Conservation (phyloP, 92 coral and sea anemone species). For the Nematostella vectensis region DNA sequence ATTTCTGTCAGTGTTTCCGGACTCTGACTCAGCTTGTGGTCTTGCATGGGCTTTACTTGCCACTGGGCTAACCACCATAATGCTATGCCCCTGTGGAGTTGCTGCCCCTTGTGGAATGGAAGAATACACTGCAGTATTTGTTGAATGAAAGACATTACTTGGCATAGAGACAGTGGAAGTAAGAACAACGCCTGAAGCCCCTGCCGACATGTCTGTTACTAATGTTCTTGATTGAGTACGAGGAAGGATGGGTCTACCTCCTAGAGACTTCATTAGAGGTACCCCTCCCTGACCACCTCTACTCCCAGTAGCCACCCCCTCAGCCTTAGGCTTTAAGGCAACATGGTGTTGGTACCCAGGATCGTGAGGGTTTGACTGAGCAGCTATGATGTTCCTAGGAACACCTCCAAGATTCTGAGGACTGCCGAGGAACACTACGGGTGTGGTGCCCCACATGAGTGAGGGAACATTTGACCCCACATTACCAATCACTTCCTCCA, state of each 20-base stretch:
- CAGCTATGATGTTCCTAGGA: slow-evolving; percentile 61
- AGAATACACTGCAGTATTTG: neutral
- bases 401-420: slow-evolving; percentile 84
- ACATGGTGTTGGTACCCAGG: slow-evolving; percentile 19
- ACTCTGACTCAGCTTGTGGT: neutral
- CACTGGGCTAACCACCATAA: neutral
- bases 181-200: neutral
- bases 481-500: slow-evolving; percentile 77
- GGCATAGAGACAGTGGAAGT: slow-evolving; percentile 9
- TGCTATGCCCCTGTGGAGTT: neutral
- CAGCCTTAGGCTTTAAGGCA: slow-evolving; percentile 20
- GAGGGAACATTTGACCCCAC: slow-evolving; percentile 61
- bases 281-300: slow-evolving; percentile 13
- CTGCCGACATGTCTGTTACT: slow-evolving; percentile 4
- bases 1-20: neutral
- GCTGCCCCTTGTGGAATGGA: neutral
- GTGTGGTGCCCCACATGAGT: slow-evolving; percentile 50
- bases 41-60: neutral
- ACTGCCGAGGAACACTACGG: slow-evolving; percentile 77
- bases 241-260: slow-evolving; percentile 68
- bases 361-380: slow-evolving; percentile 1
- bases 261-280: slow-evolving; percentile 14
- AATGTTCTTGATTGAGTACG: slow-evolving; percentile 27
- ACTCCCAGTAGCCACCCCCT: slow-evolving; percentile 19
- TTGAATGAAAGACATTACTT: neutral